Base-by-base conservation (phyloP, 2,113 vertebrate genomes). In the Hemicordylus capensis region DNA sequence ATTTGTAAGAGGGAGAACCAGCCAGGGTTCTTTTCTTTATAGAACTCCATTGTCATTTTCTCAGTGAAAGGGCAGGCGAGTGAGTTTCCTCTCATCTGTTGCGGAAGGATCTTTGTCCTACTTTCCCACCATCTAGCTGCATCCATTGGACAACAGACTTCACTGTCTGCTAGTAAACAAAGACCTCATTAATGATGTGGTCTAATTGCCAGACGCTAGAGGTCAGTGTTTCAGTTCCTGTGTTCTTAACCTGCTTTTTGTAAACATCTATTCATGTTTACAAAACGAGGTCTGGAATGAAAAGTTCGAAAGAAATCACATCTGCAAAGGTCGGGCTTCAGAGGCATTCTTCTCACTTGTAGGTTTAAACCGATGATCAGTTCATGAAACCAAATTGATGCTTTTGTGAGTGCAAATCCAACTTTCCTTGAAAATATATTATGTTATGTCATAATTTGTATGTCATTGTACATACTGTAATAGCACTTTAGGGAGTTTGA, bases 201-300 rank as follows among this genome's bases (percentile, higher is more conserved):
- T 81, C 70, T 4, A 72, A n/a, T 76, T 85, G 83, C 14, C 80
- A 19, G 10, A 83, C 92, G 48, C 91, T 91, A 94, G 93, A 88
- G 94, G 92, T 94, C 92, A 89, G 63, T 90, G 63, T 95, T 95
- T 91, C 93, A 88, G 87, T 89, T 89, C 63, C 51, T 83, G 22
- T 31, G n/a, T 63, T 84, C 89, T 93, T 79, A 80, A n/a, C 48
- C 0, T 85, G 79, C 79, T 87, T 78, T 93, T 90, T 87, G 89
- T 91, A 89, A 92, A 92, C 85, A 89, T 80, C 59, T 56, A 44
- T 34, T 69, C 31, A 46, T 78, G 24, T 73, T 89, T 89, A 86
- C 93, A 87, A 66, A 59, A 67, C 83, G 24, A 44, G n/a, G 20
- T 72, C 89, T 81, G 84, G 75, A 76, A 2, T 73, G 39, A 24